Conservation (phyloP, 2,888 invertebrate genomes). For the Eristalinus sepulchralis region DNA sequence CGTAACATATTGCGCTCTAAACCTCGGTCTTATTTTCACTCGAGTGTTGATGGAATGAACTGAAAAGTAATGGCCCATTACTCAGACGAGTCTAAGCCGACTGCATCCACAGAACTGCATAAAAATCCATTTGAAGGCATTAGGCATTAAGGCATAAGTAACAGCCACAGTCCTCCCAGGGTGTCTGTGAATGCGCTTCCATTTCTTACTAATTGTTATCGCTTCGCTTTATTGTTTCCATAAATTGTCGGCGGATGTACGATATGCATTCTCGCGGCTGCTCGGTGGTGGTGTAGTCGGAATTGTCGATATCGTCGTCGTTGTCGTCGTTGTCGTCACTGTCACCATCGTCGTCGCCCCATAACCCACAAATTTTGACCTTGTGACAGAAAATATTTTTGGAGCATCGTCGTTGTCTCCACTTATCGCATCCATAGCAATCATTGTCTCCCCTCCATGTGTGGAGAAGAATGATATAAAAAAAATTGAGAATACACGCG, state of each 20-base stretch:
- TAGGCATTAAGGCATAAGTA: neutral
- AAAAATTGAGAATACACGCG: conserved; percentile 15
- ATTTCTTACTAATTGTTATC: conserved; percentile 40
- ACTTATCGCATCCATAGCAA: neutral
- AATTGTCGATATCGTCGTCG: neutral
- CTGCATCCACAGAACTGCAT: conserved; percentile 1
- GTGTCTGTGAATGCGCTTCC: conserved; percentile 4
- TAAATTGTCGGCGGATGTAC: conserved; percentile 42
- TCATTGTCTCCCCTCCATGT: neutral
- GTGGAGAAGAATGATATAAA: conserved; percentile 18
- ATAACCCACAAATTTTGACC: conserved; percentile 59
- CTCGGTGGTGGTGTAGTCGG: conserved; percentile 5
- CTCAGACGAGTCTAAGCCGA: neutral
- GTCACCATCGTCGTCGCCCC: conserved; percentile 1
- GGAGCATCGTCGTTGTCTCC: conserved; percentile 5
- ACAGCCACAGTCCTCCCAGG: neutral
- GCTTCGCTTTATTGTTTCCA: conserved; percentile 34
- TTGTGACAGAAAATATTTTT: conserved; percentile 57
- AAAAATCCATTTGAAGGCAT: conserved; percentile 3
- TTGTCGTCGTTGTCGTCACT: neutral
- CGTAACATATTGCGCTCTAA: neutral
- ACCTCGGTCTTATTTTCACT: neutral
- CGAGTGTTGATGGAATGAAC: neutral
- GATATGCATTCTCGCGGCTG: conserved; percentile 27
- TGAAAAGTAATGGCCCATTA: neutral